A percentile compares a stretch with the other conserved stretches of the same genome.
phyloP scores from a whole-genome alignment of 2,113 vertebrate species.

The Pteropus alecto region DNA sequence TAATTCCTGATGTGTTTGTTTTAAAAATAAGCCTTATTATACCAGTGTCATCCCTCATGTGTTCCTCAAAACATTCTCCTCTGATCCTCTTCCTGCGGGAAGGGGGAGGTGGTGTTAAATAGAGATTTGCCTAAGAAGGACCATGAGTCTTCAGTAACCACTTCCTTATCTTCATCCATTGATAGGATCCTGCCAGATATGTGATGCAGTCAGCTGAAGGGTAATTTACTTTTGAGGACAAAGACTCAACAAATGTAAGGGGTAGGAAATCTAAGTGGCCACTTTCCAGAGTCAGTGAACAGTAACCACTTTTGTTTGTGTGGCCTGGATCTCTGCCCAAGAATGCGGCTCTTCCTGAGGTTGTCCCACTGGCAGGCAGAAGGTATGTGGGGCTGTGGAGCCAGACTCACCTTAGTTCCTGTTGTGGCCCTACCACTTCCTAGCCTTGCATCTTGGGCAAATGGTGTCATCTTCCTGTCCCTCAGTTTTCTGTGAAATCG shows the following conservation, averaged over 20 bases:
- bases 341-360: accelerated
- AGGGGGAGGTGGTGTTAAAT: background rate
- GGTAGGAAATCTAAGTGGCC: background rate
- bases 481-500: background rate
- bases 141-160: background rate
- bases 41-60: background rate
- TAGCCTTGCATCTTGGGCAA: background rate
- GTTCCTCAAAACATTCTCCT: background rate
- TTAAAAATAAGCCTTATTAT: constrained; percentile 3
- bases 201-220: background rate
- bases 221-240: background rate
- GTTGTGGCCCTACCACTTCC: background rate
- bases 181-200: background rate
- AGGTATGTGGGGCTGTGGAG: accelerated
- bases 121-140: background rate
- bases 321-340: background rate
- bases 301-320: background rate
- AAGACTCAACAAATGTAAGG: background rate
- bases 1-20: background rate
- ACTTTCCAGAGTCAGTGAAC: background rate
- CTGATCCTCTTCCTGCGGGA: background rate
- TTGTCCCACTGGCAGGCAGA: background rate
- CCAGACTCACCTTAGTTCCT: background rate
- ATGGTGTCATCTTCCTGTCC: background rate
- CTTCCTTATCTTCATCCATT: background rate